Evolutionary conservation across 2,888 invertebrate species (phyloP), one percentile per base, ranked within the genome.

Genomic region (Carterocephalus palaemon): DNA sequence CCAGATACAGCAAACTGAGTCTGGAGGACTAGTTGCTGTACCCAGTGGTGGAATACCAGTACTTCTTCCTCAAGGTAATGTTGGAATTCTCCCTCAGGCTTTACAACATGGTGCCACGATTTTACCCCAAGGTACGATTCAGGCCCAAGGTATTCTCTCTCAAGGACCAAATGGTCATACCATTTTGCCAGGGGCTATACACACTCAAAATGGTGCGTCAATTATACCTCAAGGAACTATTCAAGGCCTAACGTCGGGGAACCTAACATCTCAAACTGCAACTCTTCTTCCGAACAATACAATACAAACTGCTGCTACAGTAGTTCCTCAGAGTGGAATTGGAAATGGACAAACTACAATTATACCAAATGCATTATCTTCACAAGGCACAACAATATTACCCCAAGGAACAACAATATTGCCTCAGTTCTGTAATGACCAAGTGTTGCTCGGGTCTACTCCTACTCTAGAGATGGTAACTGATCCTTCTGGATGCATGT

Each of bases 381-480:
- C 88, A 0, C 90, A 90, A 69, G 88, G 90, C 12, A 88, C 90
- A 1, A 82, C 91, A 2, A 89, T 91, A 49, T 82, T 91, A 40
- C 90, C 90, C 1, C 90, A 90, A 73, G 85, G 90, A 31, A 84
- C 91, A 31, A 32, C 32, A 12, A 57, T 88, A 33, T 57, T 88
- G 36, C 88, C 88, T 3, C 88, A 87, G 53, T 88, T 88, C 59
- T 87, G 87, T 50, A 88, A 88, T 55, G 91, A 91, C 57, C 91
- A 91, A 72, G 81, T 91, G 23, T 71, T 92, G 12, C 73, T 91
- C 1, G 90, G 91, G 16, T 89, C 90, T 0, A 80, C 90, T 3
- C 90, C 90, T 7, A 89, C 90, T 0, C 64, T 91, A 38, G 91
- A 90, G 70, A 90, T 91, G 89, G 90, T 90, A 7, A 88, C 89